phyloP scores from a whole-genome alignment of 2,113 vertebrate species.

The Pontoporia blainvillei region DNA sequence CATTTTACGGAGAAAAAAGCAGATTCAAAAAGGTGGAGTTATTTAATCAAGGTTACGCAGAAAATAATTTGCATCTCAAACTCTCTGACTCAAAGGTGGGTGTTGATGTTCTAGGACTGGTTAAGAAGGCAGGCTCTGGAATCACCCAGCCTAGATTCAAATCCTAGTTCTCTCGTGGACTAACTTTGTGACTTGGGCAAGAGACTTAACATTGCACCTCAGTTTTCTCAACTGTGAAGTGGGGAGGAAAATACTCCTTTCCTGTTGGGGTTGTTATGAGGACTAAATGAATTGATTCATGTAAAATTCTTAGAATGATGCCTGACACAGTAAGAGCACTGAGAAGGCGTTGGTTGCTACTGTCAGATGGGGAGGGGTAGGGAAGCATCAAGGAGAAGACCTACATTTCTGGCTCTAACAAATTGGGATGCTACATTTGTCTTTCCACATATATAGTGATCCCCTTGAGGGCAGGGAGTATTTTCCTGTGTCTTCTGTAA shows the following conservation, averaged over 20 bases:
- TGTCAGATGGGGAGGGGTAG: neutral
- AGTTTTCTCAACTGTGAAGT: neutral
- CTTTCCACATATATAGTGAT: neutral
- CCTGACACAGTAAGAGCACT: neutral
- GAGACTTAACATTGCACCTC: neutral
- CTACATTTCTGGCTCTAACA: neutral
- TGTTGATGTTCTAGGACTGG: neutral
- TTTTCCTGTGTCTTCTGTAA: neutral
- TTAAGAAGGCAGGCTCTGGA: neutral
- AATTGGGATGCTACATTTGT: neutral
- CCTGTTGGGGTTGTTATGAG: neutral
- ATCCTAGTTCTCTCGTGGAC: neutral
- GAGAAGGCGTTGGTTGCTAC: neutral
- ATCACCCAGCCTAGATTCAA: too few species aligned
- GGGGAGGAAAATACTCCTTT: neutral
- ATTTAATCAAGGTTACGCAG: neutral
- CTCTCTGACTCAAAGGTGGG: neutral
- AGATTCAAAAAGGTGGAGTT: neutral
- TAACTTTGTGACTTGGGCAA: neutral
- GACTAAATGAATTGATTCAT: neutral
- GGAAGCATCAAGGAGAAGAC: neutral
- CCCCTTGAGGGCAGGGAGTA: neutral
- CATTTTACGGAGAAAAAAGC: neutral
- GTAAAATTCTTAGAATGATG: neutral
- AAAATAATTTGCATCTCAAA: neutral